Base-by-base conservation (phyloP, 2,888 invertebrate genomes). In the Polyploca ridens region DNA sequence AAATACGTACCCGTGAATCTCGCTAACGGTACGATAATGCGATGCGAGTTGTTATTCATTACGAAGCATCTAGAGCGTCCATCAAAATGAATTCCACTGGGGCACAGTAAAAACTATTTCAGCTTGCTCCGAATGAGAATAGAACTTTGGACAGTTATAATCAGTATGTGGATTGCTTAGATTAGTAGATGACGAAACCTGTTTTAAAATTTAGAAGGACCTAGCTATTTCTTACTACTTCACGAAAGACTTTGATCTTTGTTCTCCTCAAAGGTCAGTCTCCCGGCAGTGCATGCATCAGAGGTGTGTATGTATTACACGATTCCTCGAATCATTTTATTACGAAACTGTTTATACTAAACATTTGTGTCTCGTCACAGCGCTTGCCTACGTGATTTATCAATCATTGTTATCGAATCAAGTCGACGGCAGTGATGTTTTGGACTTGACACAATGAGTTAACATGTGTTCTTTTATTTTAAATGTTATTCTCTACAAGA, bases 21-120 rank as follows among this genome's bases (percentile, higher is more conserved):
- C 64, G 69, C 66, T 82, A 86, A 84, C 84, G 82, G 83, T 81
- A 81, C 73, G 68, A 71, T 83, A 82, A 85, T 83, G 75, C 69
- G 71, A 72, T 83, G 75, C 69, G 70, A 72, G 80, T 78, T 77
- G 77, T 83, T 61, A 44, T 61, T 80, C 81, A 74, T 81, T 75
- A 70, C 73, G 63, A 65, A 69, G 72, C 78, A 83, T 81, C 74
- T 79, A 70, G 79, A 78, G 75, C 79, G 70, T 69, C 76, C 63
- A 78, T 81, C 71, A 75, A 78, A 78, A 73, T 66, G 66, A 75
- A 77, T 74, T 69, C 73, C 68, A 69, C 33, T 57, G 64, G 65
- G 63, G 67, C 70, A 67, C 62, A 69, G 66, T 66, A 67, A 33
- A 68, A 68, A 13, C 1, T 8, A 13, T 64, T 63, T 64, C 19